Evolutionary conservation across 2,113 vertebrate genomes (phyloP).

Genomic region (Bostrychus sinensis): DNA sequence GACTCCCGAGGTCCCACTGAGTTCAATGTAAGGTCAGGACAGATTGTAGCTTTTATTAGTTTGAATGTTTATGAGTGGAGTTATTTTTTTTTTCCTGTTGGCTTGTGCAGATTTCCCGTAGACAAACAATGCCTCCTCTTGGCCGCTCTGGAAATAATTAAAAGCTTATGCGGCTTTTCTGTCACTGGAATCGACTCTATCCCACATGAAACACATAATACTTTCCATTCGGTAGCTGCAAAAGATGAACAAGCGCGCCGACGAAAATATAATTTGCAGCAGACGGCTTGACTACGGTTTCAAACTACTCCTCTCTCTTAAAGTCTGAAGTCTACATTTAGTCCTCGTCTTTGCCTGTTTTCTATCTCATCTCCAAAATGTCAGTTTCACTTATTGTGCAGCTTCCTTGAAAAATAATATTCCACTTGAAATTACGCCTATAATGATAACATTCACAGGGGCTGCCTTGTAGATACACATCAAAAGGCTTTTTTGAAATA

Average conservation of each 20-base stretch:
- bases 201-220: slow-evolving; percentile 30
- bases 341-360: slow-evolving; percentile 62
- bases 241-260: slow-evolving; percentile 45
- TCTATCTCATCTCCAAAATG: slow-evolving; percentile 64
- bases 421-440: slow-evolving; percentile 60
- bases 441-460: slow-evolving; percentile 64
- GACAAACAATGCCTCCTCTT: slow-evolving; percentile 52
- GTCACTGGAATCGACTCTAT: slow-evolving; percentile 12
- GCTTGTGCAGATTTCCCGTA: slow-evolving; percentile 4
- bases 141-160: slow-evolving; percentile 39
- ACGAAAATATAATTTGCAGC: slow-evolving; percentile 61
- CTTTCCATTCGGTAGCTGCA: slow-evolving; percentile 34
- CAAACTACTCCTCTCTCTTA: slow-evolving; percentile 51
- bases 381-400: slow-evolving; percentile 70
- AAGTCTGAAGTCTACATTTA: slow-evolving; percentile 59
- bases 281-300: slow-evolving; percentile 58
- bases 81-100: not conserved
- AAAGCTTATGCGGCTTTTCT: slow-evolving; percentile 27
- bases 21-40: not conserved
- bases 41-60: not conserved
- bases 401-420: slow-evolving; percentile 66
- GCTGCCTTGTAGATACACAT: slow-evolving; percentile 64
- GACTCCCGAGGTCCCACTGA: not conserved
- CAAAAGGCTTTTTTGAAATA: slow-evolving; percentile 60
- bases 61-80: not conserved